These are phyloP conservation scores for Phenganax subtilis DNA, from an alignment of 92 coral and sea anemone species.

Conservation along the genomic window DNA sequence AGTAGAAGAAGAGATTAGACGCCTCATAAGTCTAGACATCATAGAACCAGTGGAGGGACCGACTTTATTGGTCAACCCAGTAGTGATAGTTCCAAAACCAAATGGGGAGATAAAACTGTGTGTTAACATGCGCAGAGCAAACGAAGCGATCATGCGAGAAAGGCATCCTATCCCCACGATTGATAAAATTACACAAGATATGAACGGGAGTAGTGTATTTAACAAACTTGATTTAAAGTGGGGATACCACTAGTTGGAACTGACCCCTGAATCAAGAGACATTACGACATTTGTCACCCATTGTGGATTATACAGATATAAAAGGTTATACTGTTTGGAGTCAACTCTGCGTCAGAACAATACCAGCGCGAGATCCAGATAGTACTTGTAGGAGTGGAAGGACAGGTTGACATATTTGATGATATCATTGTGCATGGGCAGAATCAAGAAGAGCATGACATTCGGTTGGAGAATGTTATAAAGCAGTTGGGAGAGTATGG, in stretches of 20 bases:
- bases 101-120: conserved; percentile 11
- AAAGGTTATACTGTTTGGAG: conserved; percentile 45
- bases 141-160: conserved; percentile 43
- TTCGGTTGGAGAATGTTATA: conserved; percentile 34
- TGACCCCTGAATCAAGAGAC: conserved; percentile 42
- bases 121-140: conserved; percentile 29
- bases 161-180: conserved; percentile 51
- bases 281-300: conserved; percentile 28
- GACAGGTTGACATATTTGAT: conserved; percentile 45
- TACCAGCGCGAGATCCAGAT: conserved; percentile 43
- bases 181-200: conserved; percentile 46
- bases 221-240: conserved; percentile 49
- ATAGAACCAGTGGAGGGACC: conserved; percentile 39
- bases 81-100: conserved; percentile 31
- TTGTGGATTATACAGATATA: conserved; percentile 37
- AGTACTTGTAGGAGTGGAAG: conserved; percentile 38
- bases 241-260: conserved; percentile 57
- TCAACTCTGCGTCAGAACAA: conserved; percentile 46
- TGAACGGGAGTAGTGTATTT: conserved; percentile 37
- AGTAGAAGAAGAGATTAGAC: conserved; percentile 29
- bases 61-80: conserved; percentile 37
- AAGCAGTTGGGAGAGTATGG: conserved; percentile 31
- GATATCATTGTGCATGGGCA: conserved; percentile 47
- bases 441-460: conserved; percentile 42
- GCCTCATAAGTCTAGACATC: conserved; percentile 20